Evolutionary conservation across 2,888 invertebrate genomes (phyloP), one percentile per base, ranked within the genome.

Genomic region (Agrotis segetum): DNA sequence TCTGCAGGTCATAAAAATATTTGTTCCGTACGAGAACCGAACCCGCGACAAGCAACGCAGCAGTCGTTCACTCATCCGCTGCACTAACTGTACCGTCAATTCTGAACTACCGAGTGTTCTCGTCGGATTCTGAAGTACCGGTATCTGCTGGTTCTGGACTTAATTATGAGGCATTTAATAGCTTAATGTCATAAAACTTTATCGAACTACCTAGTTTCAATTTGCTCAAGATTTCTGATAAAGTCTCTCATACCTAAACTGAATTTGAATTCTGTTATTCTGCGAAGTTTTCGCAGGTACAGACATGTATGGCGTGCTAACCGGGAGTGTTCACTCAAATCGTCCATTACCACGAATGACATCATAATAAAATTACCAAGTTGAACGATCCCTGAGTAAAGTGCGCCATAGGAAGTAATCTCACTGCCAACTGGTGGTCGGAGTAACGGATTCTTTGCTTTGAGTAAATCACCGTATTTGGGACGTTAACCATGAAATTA

Each of bases 281-380:
- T 58, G 17, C 52, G 40, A 71, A 67, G 58, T 61, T 71, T 81
- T 68, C 34, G 56, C 59, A 58, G 17, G 53, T 60, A 50, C 16
- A 55, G 53, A 71, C 56, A 70, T n/a, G n/a, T n/a, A n/a, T 69
- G 58, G 66, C 66, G 68, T 77, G 71, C 64, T 71, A 67, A 62
- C 49, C 60, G 67, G 67, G 73, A 81, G 72, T 79, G 58, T 50
- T 72, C 62, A 49, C 55, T 66, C 62, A 62, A 64, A 24, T 61
- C 66, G 62, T 65, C 79, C 67, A 83, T 81, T 80, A 82, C 84
- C 76, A 62, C 71, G 81, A 84, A 85, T 86, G 85, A 88, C 86
- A 86, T 87, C 87, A 87, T 86, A 84, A 87, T 87, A 85, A 88
- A 87, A 86, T 88, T 84, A 85, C 86, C 75, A 85, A 85, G 87